A percentile compares a stretch with the other conserved stretches of the same genome.
Evolutionary conservation across 1,140 invertebrate species (phyloP).

Genomic region (Halyomorpha halys): DNA sequence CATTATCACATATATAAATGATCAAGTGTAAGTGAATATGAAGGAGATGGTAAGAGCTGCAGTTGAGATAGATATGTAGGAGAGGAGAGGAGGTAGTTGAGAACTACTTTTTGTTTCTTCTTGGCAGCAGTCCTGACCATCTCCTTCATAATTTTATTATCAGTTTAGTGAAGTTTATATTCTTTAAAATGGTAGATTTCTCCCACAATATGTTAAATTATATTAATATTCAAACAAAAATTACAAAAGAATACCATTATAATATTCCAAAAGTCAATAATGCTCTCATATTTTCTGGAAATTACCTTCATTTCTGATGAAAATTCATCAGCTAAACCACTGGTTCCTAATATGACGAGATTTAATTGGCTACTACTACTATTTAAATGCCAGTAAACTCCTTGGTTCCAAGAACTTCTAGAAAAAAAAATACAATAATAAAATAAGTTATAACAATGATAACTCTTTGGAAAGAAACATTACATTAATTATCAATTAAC

Average conservation of each 20-base stretch:
- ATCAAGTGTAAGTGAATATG: too few species aligned
- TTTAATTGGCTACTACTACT: slow-evolving; percentile 60
- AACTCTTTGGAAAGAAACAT: neutral
- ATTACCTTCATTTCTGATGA: slow-evolving; percentile 61
- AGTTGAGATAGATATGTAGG: too few species aligned
- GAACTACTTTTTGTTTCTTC: too few species aligned
- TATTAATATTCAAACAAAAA: neutral
- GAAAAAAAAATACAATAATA: slow-evolving; percentile 31
- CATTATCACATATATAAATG: too few species aligned
- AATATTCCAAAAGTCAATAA: neutral
- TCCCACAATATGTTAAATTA: neutral
- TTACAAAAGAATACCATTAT: neutral
- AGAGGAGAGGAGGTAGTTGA: too few species aligned
- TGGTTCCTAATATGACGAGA: slow-evolving; percentile 62
- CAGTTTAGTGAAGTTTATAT: too few species aligned
- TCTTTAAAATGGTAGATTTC: too few species aligned
- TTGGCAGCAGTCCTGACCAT: too few species aligned
- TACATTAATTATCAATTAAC: too few species aligned
- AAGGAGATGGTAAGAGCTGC: too few species aligned
- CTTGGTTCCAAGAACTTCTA: slow-evolving; percentile 55
- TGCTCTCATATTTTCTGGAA: neutral
- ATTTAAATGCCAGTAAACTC: slow-evolving; percentile 53
- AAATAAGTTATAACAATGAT: slow-evolving; percentile 15
- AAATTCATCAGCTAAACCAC: slow-evolving; percentile 66
- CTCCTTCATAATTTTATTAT: too few species aligned